phyloP scores from a whole-genome alignment of 1,140 invertebrate species.

The Sarcophaga bullata region DNA sequence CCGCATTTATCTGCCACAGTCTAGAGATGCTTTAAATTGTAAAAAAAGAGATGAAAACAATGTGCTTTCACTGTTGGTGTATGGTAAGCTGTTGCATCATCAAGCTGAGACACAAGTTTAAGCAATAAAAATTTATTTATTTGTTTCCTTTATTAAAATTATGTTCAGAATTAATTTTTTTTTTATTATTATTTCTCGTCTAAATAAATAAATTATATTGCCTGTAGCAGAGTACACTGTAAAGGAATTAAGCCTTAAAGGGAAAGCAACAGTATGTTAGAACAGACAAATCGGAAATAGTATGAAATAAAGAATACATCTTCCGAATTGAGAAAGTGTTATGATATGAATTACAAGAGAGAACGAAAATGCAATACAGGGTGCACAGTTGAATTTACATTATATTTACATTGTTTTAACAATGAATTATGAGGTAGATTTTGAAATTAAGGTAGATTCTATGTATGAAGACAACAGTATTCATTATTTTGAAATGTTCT shows the following conservation, averaged over 20 bases:
- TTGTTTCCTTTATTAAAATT: background rate
- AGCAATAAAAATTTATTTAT: slow-evolving; percentile 16
- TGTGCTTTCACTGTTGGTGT: background rate
- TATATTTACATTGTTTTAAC: too few species aligned
- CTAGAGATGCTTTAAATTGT: background rate
- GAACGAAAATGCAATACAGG: too few species aligned
- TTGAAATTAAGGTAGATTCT: too few species aligned
- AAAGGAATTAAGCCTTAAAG: background rate
- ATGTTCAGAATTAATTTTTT: background rate
- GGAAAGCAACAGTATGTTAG: background rate
- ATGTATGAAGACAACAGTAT: too few species aligned
- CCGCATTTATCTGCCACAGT: background rate
- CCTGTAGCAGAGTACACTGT: background rate
- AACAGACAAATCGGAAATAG: background rate
- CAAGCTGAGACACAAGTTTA: background rate
- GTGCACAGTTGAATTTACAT: too few species aligned
- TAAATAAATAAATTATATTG: background rate
- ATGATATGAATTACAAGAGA: background rate
- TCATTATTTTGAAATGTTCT: too few species aligned
- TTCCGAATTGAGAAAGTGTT: background rate
- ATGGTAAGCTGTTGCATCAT: background rate
- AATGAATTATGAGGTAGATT: too few species aligned
- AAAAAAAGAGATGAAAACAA: background rate
- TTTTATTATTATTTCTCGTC: too few species aligned
- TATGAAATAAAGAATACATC: background rate